phyloP scores from a whole-genome alignment of 1,140 invertebrate species.

The Philopotamus ludificatus region DNA sequence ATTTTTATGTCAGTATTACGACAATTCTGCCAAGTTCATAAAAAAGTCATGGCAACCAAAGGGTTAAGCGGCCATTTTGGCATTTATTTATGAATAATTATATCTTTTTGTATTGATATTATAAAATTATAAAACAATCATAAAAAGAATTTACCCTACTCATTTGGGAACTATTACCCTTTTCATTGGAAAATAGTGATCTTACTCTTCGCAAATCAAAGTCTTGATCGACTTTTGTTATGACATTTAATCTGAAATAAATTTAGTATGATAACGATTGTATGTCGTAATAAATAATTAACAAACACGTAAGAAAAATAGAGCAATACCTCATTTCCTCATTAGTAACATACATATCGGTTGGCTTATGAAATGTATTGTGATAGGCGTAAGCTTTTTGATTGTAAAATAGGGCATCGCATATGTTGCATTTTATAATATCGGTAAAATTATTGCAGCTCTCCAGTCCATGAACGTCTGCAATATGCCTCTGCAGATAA shows the following conservation, averaged over 20 bases:
- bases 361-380: constrained; percentile 61
- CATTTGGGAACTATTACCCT: too few species aligned
- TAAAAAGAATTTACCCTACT: neutral
- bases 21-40: too few species aligned
- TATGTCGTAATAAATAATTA: neutral
- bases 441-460: constrained; percentile 54
- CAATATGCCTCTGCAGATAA: constrained; percentile 58
- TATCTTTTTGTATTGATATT: neutral
- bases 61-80: constrained; percentile 21
- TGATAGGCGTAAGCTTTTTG: constrained; percentile 66
- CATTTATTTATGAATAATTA: neutral
- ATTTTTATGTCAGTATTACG: too few species aligned
- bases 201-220: constrained; percentile 59
- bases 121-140: too few species aligned
- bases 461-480: constrained; percentile 59
- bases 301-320: neutral
- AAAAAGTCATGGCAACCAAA: neutral
- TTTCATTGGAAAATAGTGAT: neutral
- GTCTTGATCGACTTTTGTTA: constrained; percentile 61
- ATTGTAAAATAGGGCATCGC: constrained; percentile 66
- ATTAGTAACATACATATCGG: constrained; percentile 64
- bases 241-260: constrained; percentile 50
- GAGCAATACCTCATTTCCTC: constrained; percentile 59
- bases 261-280: neutral
- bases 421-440: constrained; percentile 63